Conservation (phyloP, 1,140 invertebrate species). For the Agrilus planipennis region DNA sequence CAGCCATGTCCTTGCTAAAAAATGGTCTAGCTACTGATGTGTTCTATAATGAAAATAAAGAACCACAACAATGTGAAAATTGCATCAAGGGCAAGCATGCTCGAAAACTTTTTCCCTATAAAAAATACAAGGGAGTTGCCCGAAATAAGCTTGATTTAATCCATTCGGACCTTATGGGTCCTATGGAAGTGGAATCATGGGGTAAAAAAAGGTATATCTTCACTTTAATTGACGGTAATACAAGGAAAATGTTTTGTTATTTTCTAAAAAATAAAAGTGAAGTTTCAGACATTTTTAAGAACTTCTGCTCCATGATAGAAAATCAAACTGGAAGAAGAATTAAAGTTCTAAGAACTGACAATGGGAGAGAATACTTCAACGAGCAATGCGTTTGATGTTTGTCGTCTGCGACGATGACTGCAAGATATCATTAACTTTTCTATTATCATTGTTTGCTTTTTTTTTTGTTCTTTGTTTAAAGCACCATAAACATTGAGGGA, state of each 20-base stretch:
- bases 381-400: too few species aligned
- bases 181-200: not conserved
- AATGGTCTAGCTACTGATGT: conserved; percentile 6
- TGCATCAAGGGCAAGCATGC: not conserved
- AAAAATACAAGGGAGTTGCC: not conserved
- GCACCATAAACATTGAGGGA: too few species aligned
- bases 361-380: not conserved
- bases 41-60: not conserved
- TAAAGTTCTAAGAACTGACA: not conserved
- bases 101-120: not conserved
- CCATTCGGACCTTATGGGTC: not conserved
- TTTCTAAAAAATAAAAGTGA: not conserved
- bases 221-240: not conserved
- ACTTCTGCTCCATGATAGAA: not conserved
- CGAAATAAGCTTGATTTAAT: not conserved
- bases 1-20: conserved; percentile 11
- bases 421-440: too few species aligned
- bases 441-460: too few species aligned
- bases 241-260: not conserved
- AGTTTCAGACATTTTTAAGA: not conserved
- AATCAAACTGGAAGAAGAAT: not conserved
- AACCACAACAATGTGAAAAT: not conserved
- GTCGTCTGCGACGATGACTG: too few species aligned
- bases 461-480: too few species aligned
- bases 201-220: not conserved